Evolutionary conservation across 2,113 vertebrate species (phyloP).

Genomic region (Megaleporinus macrocephalus): DNA sequence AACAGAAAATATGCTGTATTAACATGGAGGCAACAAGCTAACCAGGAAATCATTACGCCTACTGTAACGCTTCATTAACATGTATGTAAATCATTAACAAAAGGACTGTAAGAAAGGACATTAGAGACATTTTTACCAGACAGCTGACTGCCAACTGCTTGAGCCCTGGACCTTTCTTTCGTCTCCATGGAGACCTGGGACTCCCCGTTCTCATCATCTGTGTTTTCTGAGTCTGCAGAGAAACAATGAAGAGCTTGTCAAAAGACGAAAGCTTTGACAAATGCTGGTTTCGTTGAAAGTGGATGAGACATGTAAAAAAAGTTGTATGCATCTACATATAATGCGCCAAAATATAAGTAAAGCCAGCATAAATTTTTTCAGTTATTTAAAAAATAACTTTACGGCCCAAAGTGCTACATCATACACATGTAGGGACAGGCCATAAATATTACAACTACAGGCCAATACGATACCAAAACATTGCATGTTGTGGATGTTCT

Average conservation of each 20-base stretch:
- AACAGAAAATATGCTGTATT: slow-evolving; percentile 12
- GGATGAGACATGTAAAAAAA: too few relatives aligned
- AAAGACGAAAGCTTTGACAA: not conserved
- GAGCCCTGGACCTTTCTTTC: slow-evolving; percentile 57
- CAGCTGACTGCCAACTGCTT: slow-evolving; percentile 80
- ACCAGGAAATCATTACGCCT: not conserved
- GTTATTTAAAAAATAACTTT: too few relatives aligned
- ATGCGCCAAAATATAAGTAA: not conserved
- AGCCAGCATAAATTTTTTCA: too few relatives aligned
- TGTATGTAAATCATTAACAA: not conserved
- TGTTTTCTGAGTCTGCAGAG: slow-evolving; percentile 81
- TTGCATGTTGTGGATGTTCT: not conserved
- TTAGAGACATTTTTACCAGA: slow-evolving; percentile 66
- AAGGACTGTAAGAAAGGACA: not conserved
- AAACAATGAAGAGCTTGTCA: not conserved
- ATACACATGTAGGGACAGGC: not conserved
- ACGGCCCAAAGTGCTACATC: not conserved
- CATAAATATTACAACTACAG: not conserved
- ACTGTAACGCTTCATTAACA: not conserved
- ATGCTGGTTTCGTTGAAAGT: too few relatives aligned
- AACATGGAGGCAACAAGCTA: not conserved
- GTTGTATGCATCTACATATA: not conserved
- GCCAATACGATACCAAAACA: not conserved
- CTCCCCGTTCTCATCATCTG: slow-evolving; percentile 83
- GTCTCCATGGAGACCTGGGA: slow-evolving; percentile 80